Evolutionary conservation across 2,113 vertebrate genomes (phyloP).

Genomic region (Cnemophilus loriae): DNA sequence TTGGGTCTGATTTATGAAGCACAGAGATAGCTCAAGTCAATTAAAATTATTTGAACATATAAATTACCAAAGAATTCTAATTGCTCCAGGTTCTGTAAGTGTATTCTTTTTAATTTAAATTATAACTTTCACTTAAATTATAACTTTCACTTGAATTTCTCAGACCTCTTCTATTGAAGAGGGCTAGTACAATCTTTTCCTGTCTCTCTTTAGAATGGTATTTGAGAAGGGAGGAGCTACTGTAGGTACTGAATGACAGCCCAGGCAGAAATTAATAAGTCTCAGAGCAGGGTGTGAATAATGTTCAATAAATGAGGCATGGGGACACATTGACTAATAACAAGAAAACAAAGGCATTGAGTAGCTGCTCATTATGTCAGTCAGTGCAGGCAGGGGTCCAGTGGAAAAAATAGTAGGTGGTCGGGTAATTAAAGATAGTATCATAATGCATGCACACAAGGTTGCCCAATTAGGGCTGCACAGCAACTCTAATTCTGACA

Average conservation of each 20-base stretch:
- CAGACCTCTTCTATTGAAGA: not conserved
- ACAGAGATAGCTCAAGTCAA: not conserved
- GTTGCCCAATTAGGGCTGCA: slow-evolving; percentile 54
- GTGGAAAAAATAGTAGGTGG: slow-evolving; percentile 46
- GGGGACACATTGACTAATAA: slow-evolving; percentile 39
- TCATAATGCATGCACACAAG: slow-evolving; percentile 20
- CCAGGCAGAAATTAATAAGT: slow-evolving; percentile 35
- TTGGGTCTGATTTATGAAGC: slow-evolving; percentile 32
- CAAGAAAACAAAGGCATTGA: slow-evolving; percentile 46
- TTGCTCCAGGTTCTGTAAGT: not conserved
- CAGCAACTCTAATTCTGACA: slow-evolving; percentile 45
- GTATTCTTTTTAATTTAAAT: not conserved
- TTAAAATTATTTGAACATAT: not conserved
- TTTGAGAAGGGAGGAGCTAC: not conserved
- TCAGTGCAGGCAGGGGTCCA: slow-evolving; percentile 45
- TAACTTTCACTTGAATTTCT: not conserved
- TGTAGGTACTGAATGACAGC: not conserved
- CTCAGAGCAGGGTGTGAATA: slow-evolving; percentile 3
- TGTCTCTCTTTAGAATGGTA: not conserved
- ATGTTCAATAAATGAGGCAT: slow-evolving; percentile 29
- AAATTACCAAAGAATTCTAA: not conserved
- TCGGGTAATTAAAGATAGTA: slow-evolving; percentile 41
- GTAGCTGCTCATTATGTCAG: slow-evolving; percentile 51
- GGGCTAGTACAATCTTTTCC: not conserved
- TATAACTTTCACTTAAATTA: not conserved